Conservation (phyloP, 1,140 invertebrate species). For the Scaptomyza graminum region DNA sequence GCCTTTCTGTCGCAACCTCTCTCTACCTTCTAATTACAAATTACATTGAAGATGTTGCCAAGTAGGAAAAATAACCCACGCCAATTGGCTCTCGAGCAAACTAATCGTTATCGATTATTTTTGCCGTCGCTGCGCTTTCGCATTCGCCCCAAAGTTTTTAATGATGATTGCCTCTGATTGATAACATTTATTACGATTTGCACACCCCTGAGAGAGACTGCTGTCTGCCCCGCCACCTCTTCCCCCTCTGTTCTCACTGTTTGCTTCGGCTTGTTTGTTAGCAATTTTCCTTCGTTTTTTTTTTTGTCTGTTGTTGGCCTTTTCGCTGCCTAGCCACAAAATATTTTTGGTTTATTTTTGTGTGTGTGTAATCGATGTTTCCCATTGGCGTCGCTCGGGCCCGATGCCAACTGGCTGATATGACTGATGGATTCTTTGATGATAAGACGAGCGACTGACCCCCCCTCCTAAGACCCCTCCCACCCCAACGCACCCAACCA, state of each 20-base stretch:
- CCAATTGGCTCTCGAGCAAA: constrained; percentile 24
- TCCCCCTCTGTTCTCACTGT: background rate
- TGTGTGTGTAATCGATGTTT: constrained; percentile 29
- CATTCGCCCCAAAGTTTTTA: constrained; percentile 51
- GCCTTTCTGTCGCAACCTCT: background rate
- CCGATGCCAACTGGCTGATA: constrained; percentile 66
- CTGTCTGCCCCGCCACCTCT: background rate
- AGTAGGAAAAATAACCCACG: constrained; percentile 15
- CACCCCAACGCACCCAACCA: background rate
- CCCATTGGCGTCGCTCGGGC: constrained; percentile 20
- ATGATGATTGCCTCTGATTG: constrained; percentile 77
- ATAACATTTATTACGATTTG: constrained; percentile 58
- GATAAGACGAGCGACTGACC: constrained; percentile 44
- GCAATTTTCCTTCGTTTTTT: constrained; percentile 6
- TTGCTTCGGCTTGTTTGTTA: constrained; percentile 13
- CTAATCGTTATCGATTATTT: constrained; percentile 47
- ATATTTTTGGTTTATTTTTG: constrained; percentile 61
- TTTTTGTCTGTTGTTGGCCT: constrained; percentile 8
- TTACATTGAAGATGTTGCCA: constrained; percentile 29
- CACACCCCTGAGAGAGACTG: constrained; percentile 15
- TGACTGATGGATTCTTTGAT: constrained; percentile 77
- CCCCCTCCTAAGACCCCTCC: background rate
- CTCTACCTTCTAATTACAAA: constrained; percentile 31
- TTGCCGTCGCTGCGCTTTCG: constrained; percentile 18
- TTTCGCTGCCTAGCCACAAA: constrained; percentile 32